Percentiles rank a stretch among this genome's conserved stretches.
phyloP scores from a whole-genome alignment of 2,113 vertebrate species.

The Anas platyrhynchos region DNA sequence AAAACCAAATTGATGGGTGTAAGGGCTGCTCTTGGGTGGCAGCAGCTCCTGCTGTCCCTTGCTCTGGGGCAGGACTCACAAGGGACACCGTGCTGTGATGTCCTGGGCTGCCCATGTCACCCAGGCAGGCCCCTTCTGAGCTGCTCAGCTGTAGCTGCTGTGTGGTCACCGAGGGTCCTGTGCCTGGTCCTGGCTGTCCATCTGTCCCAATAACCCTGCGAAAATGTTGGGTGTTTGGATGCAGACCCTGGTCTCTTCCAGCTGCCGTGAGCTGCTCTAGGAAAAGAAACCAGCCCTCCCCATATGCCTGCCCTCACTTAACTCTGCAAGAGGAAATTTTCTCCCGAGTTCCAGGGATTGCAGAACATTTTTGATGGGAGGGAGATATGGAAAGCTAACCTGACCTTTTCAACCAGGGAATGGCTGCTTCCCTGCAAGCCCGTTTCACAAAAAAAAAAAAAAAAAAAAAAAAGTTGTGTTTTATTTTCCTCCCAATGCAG shows the following conservation, averaged over 20 bases:
- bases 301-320: slow-evolving; percentile 48
- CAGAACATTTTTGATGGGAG: slow-evolving; percentile 47
- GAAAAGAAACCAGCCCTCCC: slow-evolving; percentile 29
- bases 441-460: background rate
- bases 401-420: slow-evolving; percentile 61
- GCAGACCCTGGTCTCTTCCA: background rate
- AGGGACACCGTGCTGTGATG: too few species aligned
- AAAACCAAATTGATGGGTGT: background rate
- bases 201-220: background rate
- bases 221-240: background rate
- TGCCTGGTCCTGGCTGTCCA: too few species aligned
- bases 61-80: background rate
- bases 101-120: background rate
- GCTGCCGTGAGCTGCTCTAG: background rate
- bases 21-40: background rate
- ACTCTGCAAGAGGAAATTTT: slow-evolving; percentile 55
- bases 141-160: background rate
- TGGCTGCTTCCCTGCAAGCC: slow-evolving; percentile 32
- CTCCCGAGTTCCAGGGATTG: background rate
- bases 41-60: background rate
- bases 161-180: background rate
- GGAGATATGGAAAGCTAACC: slow-evolving; percentile 57
- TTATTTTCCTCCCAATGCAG: slow-evolving; percentile 7
- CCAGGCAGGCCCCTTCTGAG: background rate
- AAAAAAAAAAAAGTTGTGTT: background rate